Evolutionary conservation across 2,888 invertebrate genomes (phyloP), one percentile per base, ranked within the genome.

Genomic region (Julus scanicus): DNA sequence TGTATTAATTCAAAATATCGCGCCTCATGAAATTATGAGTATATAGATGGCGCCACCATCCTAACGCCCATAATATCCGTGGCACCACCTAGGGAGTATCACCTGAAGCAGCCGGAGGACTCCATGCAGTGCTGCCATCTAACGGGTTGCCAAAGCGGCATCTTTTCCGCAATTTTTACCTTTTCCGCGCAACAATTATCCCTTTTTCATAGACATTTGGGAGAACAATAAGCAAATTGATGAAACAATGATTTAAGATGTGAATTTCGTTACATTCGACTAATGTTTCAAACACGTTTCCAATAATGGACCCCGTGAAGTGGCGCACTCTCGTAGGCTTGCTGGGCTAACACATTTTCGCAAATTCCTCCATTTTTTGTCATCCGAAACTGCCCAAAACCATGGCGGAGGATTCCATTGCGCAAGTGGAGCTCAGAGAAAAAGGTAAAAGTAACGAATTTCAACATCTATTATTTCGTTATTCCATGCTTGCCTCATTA

Each of bases 341-440:
- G n/a, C 63, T n/a, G n/a, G n/a, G 63, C 71, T 71, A 20, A 20
- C n/a, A 71, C n/a, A 71, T 71, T 71, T 29, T 29, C 57, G 20
- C 29, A 29, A 71, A 71, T 29, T n/a, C 53, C 71, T 71, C 71
- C 71, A 85, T 85, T 85, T 84, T 85, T 48, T 44, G 85, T 71
- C 29, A 71, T 11, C 29, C 20, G 71, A 86, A 57, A 86, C 39
- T 20, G 20, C 9, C 29, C 20, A 29, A 86, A 57, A 86, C 39
- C 49, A 86, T 86, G 86, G 86, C 86, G 53, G 86, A 86, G 17
- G 86, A 53, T 86, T 49, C 57, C 49, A 39, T 48, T 86, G 86
- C 49, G 86, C 53, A 86, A 53, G 20, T 48, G 53, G 86, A 86
- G 86, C 86, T 86, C 86, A 86, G 86, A 86, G 86, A 86, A 86